Evolutionary conservation across 1,140 invertebrate genomes (phyloP), one percentile per base, ranked within the genome.

Genomic region (Nephotettix cincticeps): DNA sequence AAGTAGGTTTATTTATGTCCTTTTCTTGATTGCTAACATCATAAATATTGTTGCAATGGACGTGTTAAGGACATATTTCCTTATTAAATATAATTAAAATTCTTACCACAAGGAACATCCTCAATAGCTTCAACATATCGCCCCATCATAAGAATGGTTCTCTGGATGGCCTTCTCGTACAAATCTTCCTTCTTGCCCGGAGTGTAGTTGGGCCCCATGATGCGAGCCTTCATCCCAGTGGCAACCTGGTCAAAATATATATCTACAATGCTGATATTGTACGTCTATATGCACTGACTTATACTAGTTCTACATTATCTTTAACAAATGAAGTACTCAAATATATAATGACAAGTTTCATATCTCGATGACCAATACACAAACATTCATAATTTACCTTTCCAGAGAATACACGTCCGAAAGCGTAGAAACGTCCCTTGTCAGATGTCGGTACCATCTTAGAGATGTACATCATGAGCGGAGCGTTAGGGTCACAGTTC

Each of bases 391-490:
- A n/a, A 70, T 68, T 29, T n/a, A 91, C 93, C 82, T 93, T 97
- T 77, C 98, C 98, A 78, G 97, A 95, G 86, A 99, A 99, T 6
- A 99, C 98, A 87, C 98, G 96, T 72, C 98, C 98, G 81, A 99
- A 99, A 69, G 98, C 98, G 84, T 99, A 99, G 90, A 99, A 99
- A 82, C 98, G 91, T 74, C 98, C 98, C 84, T 99, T 99, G 82
- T 99, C 98, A 45, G 95, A 94, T 3, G 98, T 99, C 69, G 98
- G 98, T 83, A 99, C 98, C 98, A 99, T 99, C 86, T 99, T 99
- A 25, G 97, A 99, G 73, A 99, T 89, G 88, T 99, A 99, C 98
- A 99, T 99, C 97, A 99, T 99, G 28, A 99, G 87, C 23, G 96
- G 97, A 74, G 91, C 98, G 76, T 97, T 92, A 6, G 96, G 91